A percentile compares a stretch with the other conserved stretches of the same genome.
phyloP scores from a whole-genome alignment of 2,797 vertebrate genomes.

The Pangasius krempfi region DNA sequence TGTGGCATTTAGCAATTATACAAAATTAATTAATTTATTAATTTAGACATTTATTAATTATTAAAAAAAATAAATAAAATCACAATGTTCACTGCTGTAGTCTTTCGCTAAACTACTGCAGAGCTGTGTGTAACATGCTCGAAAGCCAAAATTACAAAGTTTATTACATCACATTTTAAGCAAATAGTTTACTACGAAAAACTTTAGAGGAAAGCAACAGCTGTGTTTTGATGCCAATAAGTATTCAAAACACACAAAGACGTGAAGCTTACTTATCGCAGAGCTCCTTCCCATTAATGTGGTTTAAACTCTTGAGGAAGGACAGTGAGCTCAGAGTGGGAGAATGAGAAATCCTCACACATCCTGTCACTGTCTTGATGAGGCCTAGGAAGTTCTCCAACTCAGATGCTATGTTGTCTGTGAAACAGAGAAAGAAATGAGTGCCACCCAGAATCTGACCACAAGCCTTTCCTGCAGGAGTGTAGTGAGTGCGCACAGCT shows the following conservation, averaged over 20 bases:
- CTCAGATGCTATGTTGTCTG: slow-evolving; percentile 94
- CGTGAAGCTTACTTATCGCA: slow-evolving; percentile 81
- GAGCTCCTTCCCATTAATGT: slow-evolving; percentile 90
- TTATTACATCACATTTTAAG: neutral
- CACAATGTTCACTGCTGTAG: neutral
- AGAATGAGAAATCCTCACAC: slow-evolving; percentile 91
- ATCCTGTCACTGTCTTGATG: slow-evolving; percentile 94
- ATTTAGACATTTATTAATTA: no score
- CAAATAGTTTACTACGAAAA: neutral
- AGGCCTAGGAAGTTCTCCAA: slow-evolving; percentile 95
- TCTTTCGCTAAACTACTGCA: neutral
- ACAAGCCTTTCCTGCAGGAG: neutral
- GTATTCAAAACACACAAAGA: neutral
- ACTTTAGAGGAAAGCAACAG: neutral
- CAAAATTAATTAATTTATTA: no score
- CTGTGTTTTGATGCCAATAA: neutral
- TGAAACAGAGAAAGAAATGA: slow-evolving; percentile 7
- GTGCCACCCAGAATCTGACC: slow-evolving; percentile 10
- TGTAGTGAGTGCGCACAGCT: neutral
- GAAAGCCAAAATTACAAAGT: neutral
- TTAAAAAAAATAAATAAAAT: neutral
- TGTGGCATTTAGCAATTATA: neutral
- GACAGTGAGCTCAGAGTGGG: slow-evolving; percentile 91
- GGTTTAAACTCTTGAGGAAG: slow-evolving; percentile 91
- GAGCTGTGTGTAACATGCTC: neutral